A percentile compares a stretch with the other conserved stretches of the same genome.
phyloP scores from a whole-genome alignment of 2,113 vertebrate species.

The Mionectes macconnelli region DNA sequence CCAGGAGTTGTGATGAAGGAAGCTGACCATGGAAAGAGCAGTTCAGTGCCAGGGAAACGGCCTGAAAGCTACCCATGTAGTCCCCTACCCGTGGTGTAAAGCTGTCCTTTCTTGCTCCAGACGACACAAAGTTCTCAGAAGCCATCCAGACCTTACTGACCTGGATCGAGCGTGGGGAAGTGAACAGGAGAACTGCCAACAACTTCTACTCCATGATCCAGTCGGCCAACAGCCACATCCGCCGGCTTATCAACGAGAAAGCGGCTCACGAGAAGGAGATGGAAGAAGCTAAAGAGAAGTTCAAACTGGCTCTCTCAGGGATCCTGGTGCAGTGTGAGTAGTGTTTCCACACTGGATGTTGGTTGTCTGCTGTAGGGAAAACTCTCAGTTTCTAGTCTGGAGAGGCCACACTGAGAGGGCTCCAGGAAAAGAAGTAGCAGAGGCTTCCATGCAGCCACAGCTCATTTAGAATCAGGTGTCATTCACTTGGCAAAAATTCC shows the following conservation, averaged over 20 bases:
- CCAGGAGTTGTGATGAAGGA: not conserved
- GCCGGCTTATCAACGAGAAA: constrained; percentile 88
- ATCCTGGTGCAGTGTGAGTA: constrained; percentile 91
- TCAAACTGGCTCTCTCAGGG: constrained; percentile 90
- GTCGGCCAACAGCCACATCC: constrained; percentile 92
- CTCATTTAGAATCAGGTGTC: not conserved
- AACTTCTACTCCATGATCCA: constrained; percentile 99
- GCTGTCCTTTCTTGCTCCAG: constrained; percentile 61
- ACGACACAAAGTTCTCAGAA: constrained; percentile 89
- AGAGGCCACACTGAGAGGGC: not conserved
- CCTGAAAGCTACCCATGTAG: not conserved
- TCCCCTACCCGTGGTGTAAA: not conserved
- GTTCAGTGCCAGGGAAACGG: no score
- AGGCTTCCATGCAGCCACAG: not conserved
- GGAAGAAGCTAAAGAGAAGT: constrained; percentile 96
- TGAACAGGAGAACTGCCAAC: constrained; percentile 93
- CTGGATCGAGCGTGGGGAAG: constrained; percentile 94
- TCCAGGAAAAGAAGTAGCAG: not conserved
- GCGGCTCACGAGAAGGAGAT: constrained; percentile 91
- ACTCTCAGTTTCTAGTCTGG: not conserved
- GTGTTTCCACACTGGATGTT: not conserved
- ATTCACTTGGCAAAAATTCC: not conserved
- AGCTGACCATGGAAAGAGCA: not conserved
- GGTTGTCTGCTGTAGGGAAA: not conserved
- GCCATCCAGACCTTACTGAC: constrained; percentile 90